phyloP scores from a whole-genome alignment of 2,797 vertebrate species.

The Meda fulgida region DNA sequence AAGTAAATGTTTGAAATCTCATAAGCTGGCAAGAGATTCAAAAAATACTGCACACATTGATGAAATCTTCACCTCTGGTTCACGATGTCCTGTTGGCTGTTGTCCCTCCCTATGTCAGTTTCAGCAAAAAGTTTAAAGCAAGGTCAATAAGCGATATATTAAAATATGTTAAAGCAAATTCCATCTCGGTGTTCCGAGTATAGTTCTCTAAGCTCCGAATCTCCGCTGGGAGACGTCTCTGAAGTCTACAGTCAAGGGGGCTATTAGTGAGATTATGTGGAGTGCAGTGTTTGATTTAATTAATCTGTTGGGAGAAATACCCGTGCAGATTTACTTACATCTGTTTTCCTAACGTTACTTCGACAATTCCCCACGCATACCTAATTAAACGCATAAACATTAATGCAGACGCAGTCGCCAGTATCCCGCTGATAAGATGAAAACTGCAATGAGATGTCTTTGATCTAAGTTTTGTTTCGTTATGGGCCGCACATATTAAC shows the following conservation, averaged over 20 bases:
- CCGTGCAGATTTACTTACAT: slow-evolving; percentile 29
- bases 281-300: slow-evolving; percentile 53
- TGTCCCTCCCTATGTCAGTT: slow-evolving; percentile 1
- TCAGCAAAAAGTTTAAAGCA: slow-evolving; percentile 5
- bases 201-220: slow-evolving; percentile 29
- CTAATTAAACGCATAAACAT: slow-evolving; percentile 35
- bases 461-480: slow-evolving; percentile 36
- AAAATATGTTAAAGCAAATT: slow-evolving; percentile 29
- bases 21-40: neutral
- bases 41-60: neutral
- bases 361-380: neutral
- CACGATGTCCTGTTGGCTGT: neutral
- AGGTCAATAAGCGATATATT: slow-evolving; percentile 26
- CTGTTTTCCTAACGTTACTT: slow-evolving; percentile 27
- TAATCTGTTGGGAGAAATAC: slow-evolving; percentile 49
- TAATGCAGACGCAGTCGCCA: neutral
- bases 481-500: slow-evolving; percentile 3
- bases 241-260: slow-evolving; percentile 54
- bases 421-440: slow-evolving; percentile 7
- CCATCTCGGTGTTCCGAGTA: neutral
- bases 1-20: neutral
- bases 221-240: slow-evolving; percentile 35
- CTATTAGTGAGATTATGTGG: slow-evolving; percentile 55
- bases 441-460: neutral
- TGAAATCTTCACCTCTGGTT: neutral